Percentiles rank a stretch among this genome's conserved stretches.
phyloP scores from a whole-genome alignment of 2,113 vertebrate genomes.

The Probosciger aterrimus region DNA sequence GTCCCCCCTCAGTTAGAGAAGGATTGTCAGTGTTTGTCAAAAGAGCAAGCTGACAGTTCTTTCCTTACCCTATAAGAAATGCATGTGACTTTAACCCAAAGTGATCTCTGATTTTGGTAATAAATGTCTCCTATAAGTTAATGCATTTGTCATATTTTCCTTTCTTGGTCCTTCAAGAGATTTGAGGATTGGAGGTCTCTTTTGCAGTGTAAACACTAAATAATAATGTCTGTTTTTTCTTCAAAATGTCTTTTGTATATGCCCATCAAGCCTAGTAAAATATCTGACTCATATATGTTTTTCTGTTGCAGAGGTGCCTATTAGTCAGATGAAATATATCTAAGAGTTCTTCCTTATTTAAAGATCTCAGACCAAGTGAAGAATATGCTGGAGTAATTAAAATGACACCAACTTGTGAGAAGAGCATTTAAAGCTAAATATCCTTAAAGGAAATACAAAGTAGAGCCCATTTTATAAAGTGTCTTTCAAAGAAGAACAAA shows the following conservation, averaged over 20 bases:
- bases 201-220: not conserved
- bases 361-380: not conserved
- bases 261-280: not conserved
- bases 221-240: not conserved
- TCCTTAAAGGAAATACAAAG: not conserved
- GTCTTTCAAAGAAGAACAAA: slow-evolving; percentile 11
- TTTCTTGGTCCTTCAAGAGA: not conserved
- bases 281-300: not conserved
- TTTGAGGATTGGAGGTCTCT: not conserved
- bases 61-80: not conserved
- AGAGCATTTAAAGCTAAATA: not conserved
- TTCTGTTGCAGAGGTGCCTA: not conserved
- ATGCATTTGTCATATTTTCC: not conserved
- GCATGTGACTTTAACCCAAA: not conserved
- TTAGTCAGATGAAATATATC: not conserved
- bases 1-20: not conserved
- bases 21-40: not conserved
- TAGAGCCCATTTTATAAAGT: slow-evolving; percentile 8
- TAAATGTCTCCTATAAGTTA: not conserved
- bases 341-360: not conserved
- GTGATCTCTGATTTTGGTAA: not conserved
- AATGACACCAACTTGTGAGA: not conserved
- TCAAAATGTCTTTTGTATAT: not conserved
- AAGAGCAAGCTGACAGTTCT: not conserved
- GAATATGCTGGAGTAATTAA: not conserved